Evolutionary conservation across 2,888 invertebrate genomes (phyloP).

Genomic region (Leucoptera coffeella): DNA sequence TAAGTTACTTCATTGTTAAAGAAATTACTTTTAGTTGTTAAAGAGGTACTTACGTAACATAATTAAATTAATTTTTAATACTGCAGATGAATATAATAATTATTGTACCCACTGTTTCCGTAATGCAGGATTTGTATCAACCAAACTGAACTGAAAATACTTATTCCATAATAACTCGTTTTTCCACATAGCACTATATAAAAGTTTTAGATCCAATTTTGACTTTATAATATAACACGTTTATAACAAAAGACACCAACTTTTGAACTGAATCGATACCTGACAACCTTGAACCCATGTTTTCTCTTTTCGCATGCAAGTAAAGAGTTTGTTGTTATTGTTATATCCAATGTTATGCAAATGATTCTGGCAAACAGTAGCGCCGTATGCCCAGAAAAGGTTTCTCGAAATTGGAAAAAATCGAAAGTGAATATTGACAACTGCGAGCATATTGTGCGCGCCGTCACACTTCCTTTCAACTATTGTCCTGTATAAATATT

Average conservation of each 20-base stretch:
- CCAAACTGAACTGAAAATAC: no score
- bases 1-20: no score
- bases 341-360: conserved; percentile 43
- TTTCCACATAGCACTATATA: no score
- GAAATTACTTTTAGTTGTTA: no score
- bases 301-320: conserved; percentile 46
- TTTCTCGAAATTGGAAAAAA: conserved; percentile 27
- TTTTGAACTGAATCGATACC: conserved; percentile 24
- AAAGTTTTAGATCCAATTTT: no score
- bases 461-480: conserved; percentile 29
- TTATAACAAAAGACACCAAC: conserved; percentile 26
- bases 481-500: conserved; percentile 42
- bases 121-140: no score
- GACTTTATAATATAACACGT: no score
- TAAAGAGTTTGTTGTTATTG: conserved; percentile 30
- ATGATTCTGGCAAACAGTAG: conserved; percentile 34
- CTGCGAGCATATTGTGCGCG: conserved; percentile 31
- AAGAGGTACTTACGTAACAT: no score
- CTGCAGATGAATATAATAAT: no score
- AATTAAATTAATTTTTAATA: no score
- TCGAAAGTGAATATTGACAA: conserved; percentile 45
- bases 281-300: conserved; percentile 32
- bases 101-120: no score
- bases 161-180: no score
- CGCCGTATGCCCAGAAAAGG: conserved; percentile 31